These are phyloP conservation scores for Thymallus thymallus DNA, from an alignment of 2,113 vertebrate species.

Conservation along the genomic window DNA sequence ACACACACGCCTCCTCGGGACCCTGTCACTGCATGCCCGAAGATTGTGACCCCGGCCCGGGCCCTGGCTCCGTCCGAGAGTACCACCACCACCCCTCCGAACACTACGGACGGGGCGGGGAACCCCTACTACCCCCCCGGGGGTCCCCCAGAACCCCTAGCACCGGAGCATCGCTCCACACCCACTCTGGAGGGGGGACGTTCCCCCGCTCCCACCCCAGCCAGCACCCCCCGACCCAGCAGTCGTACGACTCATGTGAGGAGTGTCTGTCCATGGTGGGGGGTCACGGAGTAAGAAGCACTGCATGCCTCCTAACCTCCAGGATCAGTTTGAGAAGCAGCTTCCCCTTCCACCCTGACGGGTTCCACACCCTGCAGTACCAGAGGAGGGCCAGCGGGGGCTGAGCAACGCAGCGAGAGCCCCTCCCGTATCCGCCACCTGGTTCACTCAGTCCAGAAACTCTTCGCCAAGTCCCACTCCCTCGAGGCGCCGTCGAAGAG, in stretches of 20 bases:
- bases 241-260: constrained; percentile 77
- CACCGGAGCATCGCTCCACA: constrained; percentile 62
- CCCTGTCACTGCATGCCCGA: constrained; percentile 89
- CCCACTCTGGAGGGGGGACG: constrained; percentile 83
- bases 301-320: constrained; percentile 55
- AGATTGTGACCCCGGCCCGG: constrained; percentile 58
- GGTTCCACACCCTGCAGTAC: constrained; percentile 97
- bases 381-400: constrained; percentile 87
- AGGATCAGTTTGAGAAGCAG: constrained; percentile 98
- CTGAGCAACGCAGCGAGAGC: constrained; percentile 91
- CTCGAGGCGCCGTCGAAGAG: constrained; percentile 92
- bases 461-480: constrained; percentile 98
- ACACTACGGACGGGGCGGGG: constrained; percentile 84
- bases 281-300: constrained; percentile 84
- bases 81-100: constrained; percentile 73
- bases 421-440: constrained; percentile 96
- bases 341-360: constrained; percentile 94
- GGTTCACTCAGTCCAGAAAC: constrained; percentile 97
- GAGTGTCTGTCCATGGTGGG: constrained; percentile 84
- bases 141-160: constrained; percentile 69
- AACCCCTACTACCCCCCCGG: constrained; percentile 80
- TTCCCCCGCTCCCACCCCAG: constrained; percentile 93
- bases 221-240: constrained; percentile 78
- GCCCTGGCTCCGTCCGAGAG: constrained; percentile 71
- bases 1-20: constrained; percentile 33